Evolutionary conservation across 1,140 invertebrate species (phyloP), one percentile per base, ranked within the genome.

Genomic region (Charaxes varanes): DNA sequence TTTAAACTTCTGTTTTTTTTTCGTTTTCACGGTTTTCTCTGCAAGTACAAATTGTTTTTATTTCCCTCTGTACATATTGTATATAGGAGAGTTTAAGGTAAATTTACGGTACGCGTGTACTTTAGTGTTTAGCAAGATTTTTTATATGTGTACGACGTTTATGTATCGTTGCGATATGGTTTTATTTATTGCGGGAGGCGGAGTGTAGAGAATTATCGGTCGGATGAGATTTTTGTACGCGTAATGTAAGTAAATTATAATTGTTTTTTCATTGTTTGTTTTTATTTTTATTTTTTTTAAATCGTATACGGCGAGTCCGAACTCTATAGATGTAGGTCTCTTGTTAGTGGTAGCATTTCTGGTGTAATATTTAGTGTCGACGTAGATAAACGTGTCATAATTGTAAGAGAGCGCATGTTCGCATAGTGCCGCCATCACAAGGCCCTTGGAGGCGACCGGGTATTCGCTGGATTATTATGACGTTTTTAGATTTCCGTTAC

Each of bases 1-100:
- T 52, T 68, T 60, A 34, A 12, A 34, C 22, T 30, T 40, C 32
- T 45, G 22, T 38, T 53, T 50, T 54, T 57, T 40, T 63, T 63
- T 63, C 47, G 48, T 58, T 57, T 63, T 70, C 63, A 68, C 62
- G 36, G 65, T 67, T 78, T 76, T 58, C n/a, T 81, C 73, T 77
- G 73, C 74, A 76, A 82, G 78, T 82, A 82, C 78, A 82, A 82
- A 82, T 82, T 79, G 74, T 78, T 46, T 80, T 76, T 82, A 76
- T 79, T 78, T 74, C 60, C 61, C 63, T 64, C 46, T 82, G 78
- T 82, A 79, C 60, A 82, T 79, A 79, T 62, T 79, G 74, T 80
- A 77, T 68, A 80, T 80, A 80, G 56, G 46, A 62, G 54, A 62
- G 49, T 53, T 23, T 30, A 42, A 34, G 32, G 32, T 33, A 42